Evolutionary conservation across 2,797 vertebrate species (phyloP), one percentile per base, ranked within the genome.

Genomic region (Echiichthys vipera): DNA sequence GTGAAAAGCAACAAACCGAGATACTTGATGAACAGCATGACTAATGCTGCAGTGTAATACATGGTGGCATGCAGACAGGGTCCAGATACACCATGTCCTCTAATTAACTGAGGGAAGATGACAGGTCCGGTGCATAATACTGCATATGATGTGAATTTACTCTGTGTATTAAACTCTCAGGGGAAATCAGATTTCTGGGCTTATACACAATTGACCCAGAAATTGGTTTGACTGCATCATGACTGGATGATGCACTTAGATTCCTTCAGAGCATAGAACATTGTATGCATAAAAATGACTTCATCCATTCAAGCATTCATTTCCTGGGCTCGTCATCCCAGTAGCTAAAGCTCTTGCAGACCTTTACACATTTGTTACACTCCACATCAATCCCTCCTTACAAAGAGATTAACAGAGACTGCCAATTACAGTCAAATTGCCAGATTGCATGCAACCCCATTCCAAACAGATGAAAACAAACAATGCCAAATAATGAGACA

Each of bases 21-120:
- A 73, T 77, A 64, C 43, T 80, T 77, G 68, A 78, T 83, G 82
- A 81, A 78, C 63, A 80, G 66, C 56, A 70, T 84, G 88, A 85
- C 74, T 84, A 83, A 82, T 55, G 55, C 72, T 74, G 81, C 65
- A 69, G 77, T 84, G 79, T 80, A 83, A 89, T 70, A 71, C 37
- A 55, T 50, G 72, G 65, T 82, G 84, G 85, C 81, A 84, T 84
- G 83, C 71, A 81, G 71, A 81, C 75, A 64, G 69, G 51, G 65
- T 88, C 84, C 75, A 84, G 66, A 88, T 76, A 81, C 72, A 88
- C 50, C 46, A 65, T 73, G 65, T 79, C 72, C 79, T 81, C 66
- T 86, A 87, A 86, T 88, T 89, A 85, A 83, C 56, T 79, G 71
- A 89, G 81, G 57, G 68, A 77, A 84, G 79, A 86, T 84, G 84